Evolutionary conservation across 2,797 vertebrate species (phyloP).

Genomic region (Centroberyx gerrardi): DNA sequence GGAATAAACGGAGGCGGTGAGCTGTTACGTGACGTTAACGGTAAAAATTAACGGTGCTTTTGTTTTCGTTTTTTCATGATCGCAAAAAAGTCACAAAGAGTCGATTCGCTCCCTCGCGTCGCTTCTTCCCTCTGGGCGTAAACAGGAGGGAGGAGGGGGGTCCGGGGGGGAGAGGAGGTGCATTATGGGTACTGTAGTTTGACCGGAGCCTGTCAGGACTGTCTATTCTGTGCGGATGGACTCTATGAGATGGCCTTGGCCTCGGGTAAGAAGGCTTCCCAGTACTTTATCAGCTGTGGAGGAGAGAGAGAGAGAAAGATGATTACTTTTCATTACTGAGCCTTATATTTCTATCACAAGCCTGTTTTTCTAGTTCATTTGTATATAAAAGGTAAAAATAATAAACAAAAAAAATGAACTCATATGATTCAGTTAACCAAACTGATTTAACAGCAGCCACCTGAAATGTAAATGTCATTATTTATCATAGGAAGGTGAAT

Average conservation of each 20-base stretch:
- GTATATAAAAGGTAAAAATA: neutral
- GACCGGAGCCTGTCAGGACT: slow-evolving; percentile 39
- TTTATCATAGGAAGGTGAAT: too few species aligned
- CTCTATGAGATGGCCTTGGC: slow-evolving; percentile 97
- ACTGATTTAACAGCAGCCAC: too few species aligned
- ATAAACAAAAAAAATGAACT: neutral
- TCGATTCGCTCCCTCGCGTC: slow-evolving; percentile 79
- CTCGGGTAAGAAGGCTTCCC: slow-evolving; percentile 98
- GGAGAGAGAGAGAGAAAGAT: slow-evolving; percentile 1
- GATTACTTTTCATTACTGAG: neutral
- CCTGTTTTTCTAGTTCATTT: too few species aligned
- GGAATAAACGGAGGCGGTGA: slow-evolving; percentile 45
- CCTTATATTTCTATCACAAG: too few species aligned
- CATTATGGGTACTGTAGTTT: slow-evolving; percentile 71
- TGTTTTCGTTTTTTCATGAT: slow-evolving; percentile 79
- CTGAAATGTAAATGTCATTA: too few species aligned
- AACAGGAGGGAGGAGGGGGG: slow-evolving; percentile 69
- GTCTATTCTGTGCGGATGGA: slow-evolving; percentile 19
- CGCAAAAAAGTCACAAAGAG: slow-evolving; percentile 69
- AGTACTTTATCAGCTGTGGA: slow-evolving; percentile 96
- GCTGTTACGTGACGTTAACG: slow-evolving; percentile 21
- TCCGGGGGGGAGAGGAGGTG: slow-evolving; percentile 47
- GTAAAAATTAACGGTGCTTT: slow-evolving; percentile 85
- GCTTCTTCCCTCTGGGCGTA: slow-evolving; percentile 77
- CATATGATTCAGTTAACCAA: too few species aligned